phyloP scores from a whole-genome alignment of 2,797 vertebrate genomes.

The Myotis planiceps region DNA sequence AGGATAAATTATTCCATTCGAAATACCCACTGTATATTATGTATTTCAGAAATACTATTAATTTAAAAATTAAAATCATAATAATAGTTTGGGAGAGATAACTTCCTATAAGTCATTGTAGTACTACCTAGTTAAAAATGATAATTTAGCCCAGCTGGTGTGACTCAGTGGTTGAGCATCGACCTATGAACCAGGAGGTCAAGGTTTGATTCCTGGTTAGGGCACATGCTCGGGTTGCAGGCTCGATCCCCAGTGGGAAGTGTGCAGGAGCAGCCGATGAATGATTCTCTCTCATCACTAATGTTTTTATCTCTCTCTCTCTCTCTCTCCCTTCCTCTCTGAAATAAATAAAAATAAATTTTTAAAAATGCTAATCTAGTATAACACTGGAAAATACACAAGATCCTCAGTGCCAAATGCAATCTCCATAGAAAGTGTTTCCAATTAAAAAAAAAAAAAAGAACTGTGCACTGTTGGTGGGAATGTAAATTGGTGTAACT shows the following conservation, averaged over 20 bases:
- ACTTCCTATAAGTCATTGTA: slow-evolving; percentile 48
- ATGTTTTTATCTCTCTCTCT: background rate
- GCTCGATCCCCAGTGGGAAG: background rate
- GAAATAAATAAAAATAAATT: too few relatives aligned
- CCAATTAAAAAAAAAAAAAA: background rate
- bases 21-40: slow-evolving; percentile 40
- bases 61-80: slow-evolving; percentile 75
- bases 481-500: background rate
- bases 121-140: slow-evolving; percentile 17
- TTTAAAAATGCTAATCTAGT: background rate
- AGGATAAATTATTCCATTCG: slow-evolving; percentile 42
- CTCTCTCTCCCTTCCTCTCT: background rate
- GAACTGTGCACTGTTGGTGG: background rate
- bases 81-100: slow-evolving; percentile 66
- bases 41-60: slow-evolving; percentile 52
- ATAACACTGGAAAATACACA: slow-evolving; percentile 53
- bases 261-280: background rate
- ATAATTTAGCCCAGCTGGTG: background rate
- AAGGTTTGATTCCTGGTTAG: background rate
- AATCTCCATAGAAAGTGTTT: slow-evolving; percentile 45
- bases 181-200: background rate
- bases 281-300: background rate
- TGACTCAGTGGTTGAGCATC: background rate
- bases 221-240: background rate
- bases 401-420: background rate